Percentiles rank a stretch among this genome's conserved stretches.
Evolutionary conservation across 2,888 invertebrate genomes (phyloP).

Genomic region (Xanthorhoe spadicearia): DNA sequence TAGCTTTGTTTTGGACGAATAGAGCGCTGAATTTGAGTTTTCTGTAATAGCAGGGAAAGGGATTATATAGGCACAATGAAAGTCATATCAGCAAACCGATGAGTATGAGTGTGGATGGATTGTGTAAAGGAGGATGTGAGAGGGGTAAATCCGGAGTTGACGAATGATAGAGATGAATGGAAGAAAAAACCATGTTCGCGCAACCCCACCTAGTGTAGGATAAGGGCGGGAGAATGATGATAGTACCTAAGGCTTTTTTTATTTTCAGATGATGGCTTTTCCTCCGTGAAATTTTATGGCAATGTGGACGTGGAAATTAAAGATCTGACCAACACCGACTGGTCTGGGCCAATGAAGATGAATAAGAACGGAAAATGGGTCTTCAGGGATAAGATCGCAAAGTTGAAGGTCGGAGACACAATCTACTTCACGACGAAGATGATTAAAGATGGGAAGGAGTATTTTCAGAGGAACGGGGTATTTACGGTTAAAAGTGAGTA

Average conservation of each 20-base stretch:
- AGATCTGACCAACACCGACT: slow-evolving; percentile 87
- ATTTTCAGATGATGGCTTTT: slow-evolving; percentile 85
- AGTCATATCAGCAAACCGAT: no score
- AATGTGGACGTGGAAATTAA: slow-evolving; percentile 90
- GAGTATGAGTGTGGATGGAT: no score
- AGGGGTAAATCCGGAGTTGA: no score
- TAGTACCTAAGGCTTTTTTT: background rate
- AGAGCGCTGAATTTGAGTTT: no score
- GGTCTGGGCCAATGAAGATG: slow-evolving; percentile 87
- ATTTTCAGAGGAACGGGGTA: slow-evolving; percentile 86
- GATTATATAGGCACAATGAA: no score
- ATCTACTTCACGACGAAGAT: slow-evolving; percentile 92
- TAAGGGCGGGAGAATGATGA: background rate
- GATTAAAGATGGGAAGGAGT: slow-evolving; percentile 88
- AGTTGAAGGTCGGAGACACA: slow-evolving; percentile 87
- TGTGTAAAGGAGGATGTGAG: no score
- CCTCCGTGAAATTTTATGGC: slow-evolving; percentile 90
- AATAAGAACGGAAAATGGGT: slow-evolving; percentile 87
- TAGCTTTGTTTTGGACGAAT: no score
- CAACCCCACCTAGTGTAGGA: no score
- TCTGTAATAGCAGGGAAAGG: no score
- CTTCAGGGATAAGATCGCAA: slow-evolving; percentile 85
- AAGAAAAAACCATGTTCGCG: no score
- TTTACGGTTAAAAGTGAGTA: slow-evolving; percentile 82
- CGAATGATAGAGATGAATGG: no score